These are phyloP conservation scores for Pomacea maculata DNA, from an alignment of 1,140 invertebrate genomes.

Conservation along the genomic window DNA sequence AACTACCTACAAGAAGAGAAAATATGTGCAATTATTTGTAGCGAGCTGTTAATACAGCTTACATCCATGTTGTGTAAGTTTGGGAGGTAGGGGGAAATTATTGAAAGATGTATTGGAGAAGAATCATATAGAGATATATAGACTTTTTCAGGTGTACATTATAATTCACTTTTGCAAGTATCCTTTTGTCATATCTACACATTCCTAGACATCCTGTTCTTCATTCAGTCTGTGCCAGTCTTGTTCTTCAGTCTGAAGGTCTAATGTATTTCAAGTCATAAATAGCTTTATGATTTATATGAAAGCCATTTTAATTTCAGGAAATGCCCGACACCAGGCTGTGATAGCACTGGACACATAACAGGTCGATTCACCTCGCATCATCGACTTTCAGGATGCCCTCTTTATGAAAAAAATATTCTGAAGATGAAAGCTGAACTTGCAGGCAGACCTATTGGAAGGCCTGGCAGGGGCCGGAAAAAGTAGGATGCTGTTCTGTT, in stretches of 20 bases:
- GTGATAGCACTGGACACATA: conserved; percentile 67
- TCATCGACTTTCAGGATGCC: conserved; percentile 73
- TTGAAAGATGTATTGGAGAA: no score
- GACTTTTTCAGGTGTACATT: no score
- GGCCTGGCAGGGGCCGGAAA: conserved; percentile 36
- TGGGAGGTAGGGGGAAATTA: no score
- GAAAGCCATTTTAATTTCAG: conserved; percentile 32
- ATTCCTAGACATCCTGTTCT: no score
- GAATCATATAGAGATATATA: no score
- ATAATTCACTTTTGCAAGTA: no score
- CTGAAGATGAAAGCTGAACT: conserved; percentile 24
- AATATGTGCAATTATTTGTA: no score
- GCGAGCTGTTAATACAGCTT: no score
- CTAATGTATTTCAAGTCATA: neutral
- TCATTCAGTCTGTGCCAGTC: no score
- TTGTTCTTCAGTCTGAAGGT: neutral
- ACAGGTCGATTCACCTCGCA: conserved; percentile 88
- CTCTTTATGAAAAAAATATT: conserved; percentile 69
- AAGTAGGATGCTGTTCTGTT: conserved; percentile 19
- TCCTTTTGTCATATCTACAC: no score
- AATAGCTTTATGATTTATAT: neutral
- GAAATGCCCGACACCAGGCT: conserved; percentile 65
- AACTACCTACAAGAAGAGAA: no score
- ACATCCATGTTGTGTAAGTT: no score
- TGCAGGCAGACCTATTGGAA: conserved; percentile 20